These are phyloP conservation scores for Dasysyrphus tricinctus DNA, from an alignment of 2,888 invertebrate species.

Conservation along the genomic window DNA sequence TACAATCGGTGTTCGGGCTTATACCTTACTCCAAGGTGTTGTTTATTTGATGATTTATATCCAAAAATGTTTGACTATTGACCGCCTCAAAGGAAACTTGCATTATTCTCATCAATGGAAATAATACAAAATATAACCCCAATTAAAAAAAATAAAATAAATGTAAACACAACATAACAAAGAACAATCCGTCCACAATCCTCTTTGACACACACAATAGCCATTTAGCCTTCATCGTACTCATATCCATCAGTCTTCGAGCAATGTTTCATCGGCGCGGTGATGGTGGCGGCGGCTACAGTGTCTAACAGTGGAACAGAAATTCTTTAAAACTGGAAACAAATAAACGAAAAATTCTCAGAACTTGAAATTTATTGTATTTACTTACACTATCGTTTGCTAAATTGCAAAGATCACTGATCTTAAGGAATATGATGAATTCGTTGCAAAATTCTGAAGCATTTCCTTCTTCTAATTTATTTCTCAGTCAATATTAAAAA, in stretches of 20 bases:
- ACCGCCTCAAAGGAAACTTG: constrained; percentile 49
- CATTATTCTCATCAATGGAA: constrained; percentile 15
- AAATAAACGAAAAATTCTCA: not conserved
- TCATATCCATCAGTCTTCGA: constrained; percentile 60
- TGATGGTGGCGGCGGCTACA: too few species aligned
- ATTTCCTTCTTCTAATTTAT: too few species aligned
- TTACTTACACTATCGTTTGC: too few species aligned
- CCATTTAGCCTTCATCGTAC: constrained; percentile 65
- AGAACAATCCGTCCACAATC: constrained; percentile 28
- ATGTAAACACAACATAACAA: constrained; percentile 21
- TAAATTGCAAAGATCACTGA: too few species aligned
- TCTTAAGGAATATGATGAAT: too few species aligned
- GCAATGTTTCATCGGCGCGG: constrained; percentile 16
- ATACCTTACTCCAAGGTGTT: not conserved
- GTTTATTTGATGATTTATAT: constrained; percentile 44
- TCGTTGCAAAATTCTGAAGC: too few species aligned
- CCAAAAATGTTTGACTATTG: constrained; percentile 43
- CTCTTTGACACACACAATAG: constrained; percentile 49
- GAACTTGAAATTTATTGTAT: too few species aligned
- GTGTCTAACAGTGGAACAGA: not conserved
- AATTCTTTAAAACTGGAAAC: not conserved
- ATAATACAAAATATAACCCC: constrained; percentile 11
- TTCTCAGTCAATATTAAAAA: too few species aligned
- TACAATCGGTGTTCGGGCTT: not conserved
- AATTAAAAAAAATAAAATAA: constrained; percentile 23